A percentile compares a stretch with the other conserved stretches of the same genome.
Conservation (phyloP, 2,113 vertebrate species). For the Pao palembangensis region DNA sequence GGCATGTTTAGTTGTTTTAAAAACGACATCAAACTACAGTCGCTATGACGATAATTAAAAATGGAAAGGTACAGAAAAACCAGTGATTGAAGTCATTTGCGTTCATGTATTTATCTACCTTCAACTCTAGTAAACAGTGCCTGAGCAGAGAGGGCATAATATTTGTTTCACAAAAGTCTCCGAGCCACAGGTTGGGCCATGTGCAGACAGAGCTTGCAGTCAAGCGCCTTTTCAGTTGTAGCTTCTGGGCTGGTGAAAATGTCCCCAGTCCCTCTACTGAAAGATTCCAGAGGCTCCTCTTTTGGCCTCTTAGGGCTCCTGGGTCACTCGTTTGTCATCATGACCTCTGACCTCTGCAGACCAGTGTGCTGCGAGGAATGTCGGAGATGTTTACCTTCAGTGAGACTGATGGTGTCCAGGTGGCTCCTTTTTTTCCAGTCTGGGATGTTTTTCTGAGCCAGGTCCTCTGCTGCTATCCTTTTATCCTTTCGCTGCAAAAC, state of each 20-base stretch:
- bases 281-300: conserved; percentile 92
- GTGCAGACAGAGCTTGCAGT: conserved; percentile 15
- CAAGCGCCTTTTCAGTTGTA: conserved; percentile 15
- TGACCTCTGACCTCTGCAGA: conserved; percentile 94
- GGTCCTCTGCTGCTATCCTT: conserved; percentile 10
- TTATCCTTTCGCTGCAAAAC: background rate
- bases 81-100: no score
- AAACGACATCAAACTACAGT: no score
- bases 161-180: no score
- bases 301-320: conserved; percentile 80
- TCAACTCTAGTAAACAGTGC: no score
- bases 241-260: conserved; percentile 56
- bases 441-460: conserved; percentile 34
- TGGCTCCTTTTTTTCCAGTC: conserved; percentile 75
- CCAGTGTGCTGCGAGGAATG: conserved; percentile 90
- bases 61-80: no score
- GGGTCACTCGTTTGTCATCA: conserved; percentile 89
- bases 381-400: conserved; percentile 94
- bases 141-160: no score
- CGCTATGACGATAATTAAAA: no score
- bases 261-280: conserved; percentile 79
- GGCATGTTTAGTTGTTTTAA: no score
- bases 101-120: no score
- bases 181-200: conserved; percentile 21
- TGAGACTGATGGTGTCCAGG: conserved; percentile 98